Evolutionary conservation across 2,888 invertebrate genomes (phyloP).

Genomic region (Andrena chrysosceles): DNA sequence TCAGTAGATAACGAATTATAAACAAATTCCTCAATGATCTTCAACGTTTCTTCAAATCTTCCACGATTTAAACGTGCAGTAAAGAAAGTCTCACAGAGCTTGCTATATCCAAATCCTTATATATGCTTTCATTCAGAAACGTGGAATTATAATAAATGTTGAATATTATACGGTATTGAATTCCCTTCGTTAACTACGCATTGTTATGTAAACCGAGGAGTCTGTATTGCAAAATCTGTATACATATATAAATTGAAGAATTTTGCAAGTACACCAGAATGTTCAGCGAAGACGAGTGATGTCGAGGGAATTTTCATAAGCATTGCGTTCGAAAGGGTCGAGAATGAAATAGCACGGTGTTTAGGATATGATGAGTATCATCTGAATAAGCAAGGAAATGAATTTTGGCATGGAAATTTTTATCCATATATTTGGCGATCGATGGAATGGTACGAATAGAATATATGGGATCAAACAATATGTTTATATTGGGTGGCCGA

Average conservation of each 20-base stretch:
- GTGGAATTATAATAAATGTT: conserved; percentile 4
- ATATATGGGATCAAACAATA: conserved; percentile 83
- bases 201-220: conserved; percentile 15
- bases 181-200: background rate
- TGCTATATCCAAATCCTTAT: background rate
- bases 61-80: background rate
- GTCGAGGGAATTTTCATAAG: background rate
- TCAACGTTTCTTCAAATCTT: conserved; percentile 7
- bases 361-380: conserved; percentile 1
- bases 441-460: conserved; percentile 75
- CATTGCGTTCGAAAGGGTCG: conserved; percentile 4
- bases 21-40: background rate
- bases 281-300: background rate
- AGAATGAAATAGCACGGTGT: background rate
- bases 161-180: conserved; percentile 3
- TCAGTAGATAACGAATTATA: background rate
- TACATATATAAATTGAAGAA: background rate
- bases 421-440: conserved; percentile 76
- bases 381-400: conserved; percentile 53
- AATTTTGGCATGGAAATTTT: conserved; percentile 81
- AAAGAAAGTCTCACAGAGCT: background rate
- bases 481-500: conserved; percentile 81
- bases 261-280: background rate
- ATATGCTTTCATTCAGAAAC: conserved; percentile 1
- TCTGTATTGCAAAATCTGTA: conserved; percentile 13